These are phyloP conservation scores for Tamandua tetradactyla DNA, from an alignment of 2,797 vertebrate species.

Conservation along the genomic window DNA sequence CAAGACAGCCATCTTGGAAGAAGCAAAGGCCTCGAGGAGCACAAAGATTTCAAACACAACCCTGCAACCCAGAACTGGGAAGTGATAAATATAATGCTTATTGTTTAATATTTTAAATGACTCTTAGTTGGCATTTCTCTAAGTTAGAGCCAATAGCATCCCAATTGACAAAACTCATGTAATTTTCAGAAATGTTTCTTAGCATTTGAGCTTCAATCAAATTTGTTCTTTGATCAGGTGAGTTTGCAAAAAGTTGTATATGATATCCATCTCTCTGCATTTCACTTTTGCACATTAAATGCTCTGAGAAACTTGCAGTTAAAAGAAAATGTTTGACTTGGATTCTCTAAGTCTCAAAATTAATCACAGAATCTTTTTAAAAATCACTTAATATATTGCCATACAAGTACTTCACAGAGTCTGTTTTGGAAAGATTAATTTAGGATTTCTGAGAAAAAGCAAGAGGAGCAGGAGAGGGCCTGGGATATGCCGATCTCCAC, in stretches of 20 bases:
- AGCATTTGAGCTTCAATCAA: neutral
- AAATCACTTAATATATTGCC: neutral
- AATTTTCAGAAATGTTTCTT: neutral
- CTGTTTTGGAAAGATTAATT: neutral
- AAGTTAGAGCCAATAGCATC: neutral
- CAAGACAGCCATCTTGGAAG: neutral
- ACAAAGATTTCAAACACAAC: neutral
- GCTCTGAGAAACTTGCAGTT: neutral
- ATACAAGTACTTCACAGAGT: neutral
- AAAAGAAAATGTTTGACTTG: neutral
- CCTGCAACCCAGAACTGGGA: neutral
- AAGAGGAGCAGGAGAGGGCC: neutral
- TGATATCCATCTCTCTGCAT: neutral
- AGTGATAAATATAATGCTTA: neutral
- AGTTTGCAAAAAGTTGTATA: neutral
- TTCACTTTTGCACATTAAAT: neutral
- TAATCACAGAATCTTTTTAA: neutral
- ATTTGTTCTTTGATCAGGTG: neutral
- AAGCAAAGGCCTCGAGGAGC: neutral
- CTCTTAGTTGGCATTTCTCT: neutral
- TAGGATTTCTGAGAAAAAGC: neutral
- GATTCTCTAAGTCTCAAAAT: neutral
- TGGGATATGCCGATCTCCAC: neutral
- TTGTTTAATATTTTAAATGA: neutral
- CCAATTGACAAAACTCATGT: neutral